Percentiles rank a stretch among this genome's conserved stretches.
These are phyloP conservation scores for Abrostola tripartita DNA, from an alignment of 2,888 invertebrate species.

Conservation along the genomic window DNA sequence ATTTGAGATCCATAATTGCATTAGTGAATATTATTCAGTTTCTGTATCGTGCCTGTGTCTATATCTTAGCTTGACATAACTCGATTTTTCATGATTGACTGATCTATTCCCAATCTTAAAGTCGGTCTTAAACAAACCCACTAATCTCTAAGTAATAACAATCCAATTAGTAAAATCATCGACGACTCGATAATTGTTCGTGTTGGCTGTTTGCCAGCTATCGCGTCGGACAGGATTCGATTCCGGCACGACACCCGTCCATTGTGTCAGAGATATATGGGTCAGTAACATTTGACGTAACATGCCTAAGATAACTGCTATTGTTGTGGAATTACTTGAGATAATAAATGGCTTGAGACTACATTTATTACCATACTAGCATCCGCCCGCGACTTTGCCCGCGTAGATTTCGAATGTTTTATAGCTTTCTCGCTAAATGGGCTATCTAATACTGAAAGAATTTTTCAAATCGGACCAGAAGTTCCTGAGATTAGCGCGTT, in stretches of 20 bases:
- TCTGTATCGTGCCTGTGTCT: too few relatives aligned
- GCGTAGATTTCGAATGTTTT: too few relatives aligned
- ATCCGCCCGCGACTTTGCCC: too few relatives aligned
- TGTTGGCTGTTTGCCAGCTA: constrained; percentile 49
- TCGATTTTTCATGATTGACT: neutral
- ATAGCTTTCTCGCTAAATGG: too few relatives aligned
- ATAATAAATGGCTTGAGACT: neutral
- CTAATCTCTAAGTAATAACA: constrained; percentile 22
- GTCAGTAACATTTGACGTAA: constrained; percentile 26
- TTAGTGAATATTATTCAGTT: too few relatives aligned
- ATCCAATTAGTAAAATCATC: constrained; percentile 53
- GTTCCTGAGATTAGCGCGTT: too few relatives aligned
- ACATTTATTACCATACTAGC: neutral
- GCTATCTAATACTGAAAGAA: too few relatives aligned
- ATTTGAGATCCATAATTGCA: too few relatives aligned
- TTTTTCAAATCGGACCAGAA: too few relatives aligned
- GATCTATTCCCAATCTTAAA: neutral
- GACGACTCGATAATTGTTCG: constrained; percentile 42
- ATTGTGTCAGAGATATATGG: constrained; percentile 36
- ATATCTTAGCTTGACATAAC: neutral
- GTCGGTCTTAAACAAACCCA: neutral
- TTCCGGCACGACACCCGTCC: constrained; percentile 39
- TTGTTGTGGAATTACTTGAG: constrained; percentile 11
- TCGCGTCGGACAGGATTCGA: constrained; percentile 55
- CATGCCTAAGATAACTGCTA: constrained; percentile 9